phyloP scores from a whole-genome alignment of 2,113 vertebrate species.

The Nothoprocta perdicaria region DNA sequence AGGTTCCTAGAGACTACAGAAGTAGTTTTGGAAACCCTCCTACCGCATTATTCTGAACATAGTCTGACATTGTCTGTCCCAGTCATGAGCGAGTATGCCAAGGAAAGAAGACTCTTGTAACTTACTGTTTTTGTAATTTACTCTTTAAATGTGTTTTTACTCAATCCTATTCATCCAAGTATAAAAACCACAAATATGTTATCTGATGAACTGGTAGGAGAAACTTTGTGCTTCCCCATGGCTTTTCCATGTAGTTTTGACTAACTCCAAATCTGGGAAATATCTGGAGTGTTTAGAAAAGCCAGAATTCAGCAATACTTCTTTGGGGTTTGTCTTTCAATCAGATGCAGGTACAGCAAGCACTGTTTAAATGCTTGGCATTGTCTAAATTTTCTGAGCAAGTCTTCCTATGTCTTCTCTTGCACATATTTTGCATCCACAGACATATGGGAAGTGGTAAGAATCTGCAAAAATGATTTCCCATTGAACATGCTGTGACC shows the following conservation, averaged over 20 bases:
- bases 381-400: background rate
- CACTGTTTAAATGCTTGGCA: background rate
- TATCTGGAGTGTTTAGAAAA: background rate
- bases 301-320: background rate
- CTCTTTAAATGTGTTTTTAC: background rate
- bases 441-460: rapidly evolving
- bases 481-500: background rate
- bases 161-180: rapidly evolving
- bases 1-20: slow-evolving; percentile 14
- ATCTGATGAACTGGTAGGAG: background rate
- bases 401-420: background rate
- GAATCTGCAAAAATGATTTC: slow-evolving; percentile 31
- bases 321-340: background rate
- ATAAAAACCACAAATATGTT: rapidly evolving
- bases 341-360: background rate
- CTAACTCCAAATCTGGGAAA: background rate
- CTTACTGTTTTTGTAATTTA: background rate
- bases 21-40: background rate
- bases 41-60: background rate
- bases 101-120: rapidly evolving
- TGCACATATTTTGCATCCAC: background rate
- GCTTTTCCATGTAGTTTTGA: background rate
- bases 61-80: background rate
- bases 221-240: background rate
- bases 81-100: background rate